These are phyloP conservation scores for Terrapene triunguis DNA, from an alignment of 2,113 vertebrate genomes.

Conservation along the genomic window DNA sequence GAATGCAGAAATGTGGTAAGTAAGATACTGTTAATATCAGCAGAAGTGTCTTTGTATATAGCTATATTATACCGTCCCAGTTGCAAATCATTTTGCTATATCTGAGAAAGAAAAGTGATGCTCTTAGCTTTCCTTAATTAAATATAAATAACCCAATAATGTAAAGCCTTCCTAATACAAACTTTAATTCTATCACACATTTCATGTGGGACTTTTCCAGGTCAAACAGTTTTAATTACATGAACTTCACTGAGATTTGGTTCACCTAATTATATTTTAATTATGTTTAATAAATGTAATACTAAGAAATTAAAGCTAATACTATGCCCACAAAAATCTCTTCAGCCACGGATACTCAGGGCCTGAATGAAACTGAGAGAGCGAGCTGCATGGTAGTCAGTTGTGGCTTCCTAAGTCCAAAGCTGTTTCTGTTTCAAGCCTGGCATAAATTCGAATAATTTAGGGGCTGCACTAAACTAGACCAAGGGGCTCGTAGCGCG, in stretches of 20 bases:
- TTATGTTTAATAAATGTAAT: constrained; percentile 18
- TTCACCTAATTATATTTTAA: constrained; percentile 21
- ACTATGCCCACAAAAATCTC: not conserved
- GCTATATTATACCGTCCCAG: not conserved
- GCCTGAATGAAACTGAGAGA: not conserved
- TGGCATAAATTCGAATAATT: not conserved
- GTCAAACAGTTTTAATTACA: constrained; percentile 44
- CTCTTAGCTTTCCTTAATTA: constrained; percentile 27
- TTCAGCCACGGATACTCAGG: not conserved
- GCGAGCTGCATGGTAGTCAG: not conserved
- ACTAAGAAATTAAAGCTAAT: constrained; percentile 1
- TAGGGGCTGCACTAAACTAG: not conserved
- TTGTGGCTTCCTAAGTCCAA: not conserved
- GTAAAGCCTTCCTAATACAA: not conserved
- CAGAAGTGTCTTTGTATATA: not conserved
- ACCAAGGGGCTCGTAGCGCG: not conserved
- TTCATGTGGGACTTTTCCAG: constrained; percentile 4
- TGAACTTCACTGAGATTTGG: constrained; percentile 18
- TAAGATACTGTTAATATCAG: constrained; percentile 32
- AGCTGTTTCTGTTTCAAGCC: not conserved
- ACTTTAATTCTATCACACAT: not conserved
- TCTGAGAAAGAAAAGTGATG: not conserved
- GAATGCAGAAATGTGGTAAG: not conserved
- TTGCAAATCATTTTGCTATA: not conserved
- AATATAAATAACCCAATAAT: constrained; percentile 23